These are phyloP conservation scores for Drosophila arizonae DNA, from an alignment of 1,140 invertebrate species.

Conservation along the genomic window DNA sequence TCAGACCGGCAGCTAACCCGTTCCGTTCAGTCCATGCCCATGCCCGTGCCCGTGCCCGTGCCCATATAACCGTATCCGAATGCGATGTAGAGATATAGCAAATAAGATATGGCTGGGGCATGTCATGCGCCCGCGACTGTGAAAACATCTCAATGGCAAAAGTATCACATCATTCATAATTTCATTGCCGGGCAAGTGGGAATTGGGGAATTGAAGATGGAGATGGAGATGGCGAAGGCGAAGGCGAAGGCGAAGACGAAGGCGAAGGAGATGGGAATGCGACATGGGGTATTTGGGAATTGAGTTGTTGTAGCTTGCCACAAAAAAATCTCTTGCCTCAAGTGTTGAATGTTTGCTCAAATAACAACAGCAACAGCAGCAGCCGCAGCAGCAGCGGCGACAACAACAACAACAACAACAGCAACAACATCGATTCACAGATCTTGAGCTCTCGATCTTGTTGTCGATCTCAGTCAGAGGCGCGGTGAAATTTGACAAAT, in stretches of 20 bases:
- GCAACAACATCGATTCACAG: conserved; percentile 50
- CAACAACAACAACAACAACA: conserved; percentile 1
- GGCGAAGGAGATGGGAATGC: not conserved
- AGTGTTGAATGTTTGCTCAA: conserved; percentile 81
- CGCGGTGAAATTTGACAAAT: conserved; percentile 80
- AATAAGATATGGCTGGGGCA: conserved; percentile 79
- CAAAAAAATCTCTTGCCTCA: conserved; percentile 75
- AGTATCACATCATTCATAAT: conserved; percentile 83
- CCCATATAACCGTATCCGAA: conserved; percentile 39
- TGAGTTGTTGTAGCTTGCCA: conserved; percentile 79
- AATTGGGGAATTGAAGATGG: conserved; percentile 31
- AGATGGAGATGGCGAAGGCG: not conserved
- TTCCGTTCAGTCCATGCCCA: conserved; percentile 31
- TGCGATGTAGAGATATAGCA: conserved; percentile 79
- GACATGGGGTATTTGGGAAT: conserved; percentile 37
- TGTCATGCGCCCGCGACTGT: conserved; percentile 77
- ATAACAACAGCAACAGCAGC: conserved; percentile 60
- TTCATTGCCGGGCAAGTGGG: conserved; percentile 68
- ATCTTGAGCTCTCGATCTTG: conserved; percentile 60
- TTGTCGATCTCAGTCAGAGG: conserved; percentile 62
- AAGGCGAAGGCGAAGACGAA: not conserved
- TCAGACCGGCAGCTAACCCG: conserved; percentile 20
- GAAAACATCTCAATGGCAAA: conserved; percentile 82
- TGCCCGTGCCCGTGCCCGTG: conserved; percentile 4
- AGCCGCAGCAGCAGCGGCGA: conserved; percentile 14